Base-by-base conservation (phyloP, 2,797 vertebrate species). In the Crocodylus rhombifer region DNA sequence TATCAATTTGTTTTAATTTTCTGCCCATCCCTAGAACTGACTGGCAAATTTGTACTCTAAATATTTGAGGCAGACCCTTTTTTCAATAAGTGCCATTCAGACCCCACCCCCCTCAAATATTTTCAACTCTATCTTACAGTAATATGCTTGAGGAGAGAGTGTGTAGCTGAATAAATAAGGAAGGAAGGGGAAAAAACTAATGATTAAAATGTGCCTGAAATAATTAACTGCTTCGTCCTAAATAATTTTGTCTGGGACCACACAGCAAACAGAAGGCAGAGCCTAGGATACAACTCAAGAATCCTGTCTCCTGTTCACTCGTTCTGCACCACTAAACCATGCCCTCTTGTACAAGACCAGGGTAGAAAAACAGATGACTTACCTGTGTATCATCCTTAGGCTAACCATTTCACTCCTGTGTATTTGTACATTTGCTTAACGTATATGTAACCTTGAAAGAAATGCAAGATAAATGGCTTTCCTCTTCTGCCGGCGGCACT, bases 361-460 rank as follows among this genome's bases (percentile, higher is more conserved):
- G 94, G 83, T 63, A 87, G n/a, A 26, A 91, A 90, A 36, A 81
- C 83, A 89, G 84, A 84, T n/a, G 3, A 69, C 5, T 61, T 62
- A 5, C 2, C 30, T 57, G 26, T 86, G 23, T 26, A 16, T 12
- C 73, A 67, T 61, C 75, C 86, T 84, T 85, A 30, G 57, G 14
- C 85, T 92, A n/a, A 84, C 14, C 80, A 64, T 51, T 77, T 91
- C 42, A 7, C 83, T 85, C 78, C 65, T 86, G 84, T 75, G 8
- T 64, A 69, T 17, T 93, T 92, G 89, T 91, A 62, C 76, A 55
- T 77, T 91, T 61, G 71, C 17, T 33, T 77, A 56, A 92, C 55
- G 83, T 83, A 71, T 92, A 18, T 83, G 15, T 60, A 18, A 75
- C 89, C n/a, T 56, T 75, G 84, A 63, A 78, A 92, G 79, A 36